phyloP scores from a whole-genome alignment of 2,888 invertebrate genomes.

The Caenorhabditis zanzibari region DNA sequence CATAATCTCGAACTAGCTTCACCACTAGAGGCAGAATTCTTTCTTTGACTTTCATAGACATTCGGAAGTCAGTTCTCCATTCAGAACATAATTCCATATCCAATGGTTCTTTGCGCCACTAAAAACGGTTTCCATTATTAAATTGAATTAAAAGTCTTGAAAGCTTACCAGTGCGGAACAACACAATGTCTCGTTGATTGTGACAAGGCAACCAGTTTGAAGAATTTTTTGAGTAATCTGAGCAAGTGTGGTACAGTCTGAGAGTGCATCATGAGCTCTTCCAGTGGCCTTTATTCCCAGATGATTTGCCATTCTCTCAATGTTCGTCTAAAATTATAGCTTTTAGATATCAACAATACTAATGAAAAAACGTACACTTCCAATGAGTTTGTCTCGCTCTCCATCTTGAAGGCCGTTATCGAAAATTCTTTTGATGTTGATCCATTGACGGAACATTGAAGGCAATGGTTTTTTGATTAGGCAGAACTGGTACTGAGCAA shows the following conservation, averaged over 20 bases:
- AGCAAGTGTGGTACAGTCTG: slow-evolving; percentile 21
- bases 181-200: slow-evolving; percentile 41
- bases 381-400: slow-evolving; percentile 22
- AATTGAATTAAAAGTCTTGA: not conserved
- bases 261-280: slow-evolving; percentile 28
- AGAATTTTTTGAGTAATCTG: slow-evolving; percentile 27
- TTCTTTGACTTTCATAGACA: slow-evolving; percentile 9
- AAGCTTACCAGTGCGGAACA: slow-evolving; percentile 14
- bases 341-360: no score
- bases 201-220: not conserved
- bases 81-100: not conserved
- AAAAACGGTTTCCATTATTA: not conserved
- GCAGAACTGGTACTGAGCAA: slow-evolving; percentile 3
- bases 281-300: not conserved
- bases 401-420: not conserved
- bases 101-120: slow-evolving; percentile 39
- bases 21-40: slow-evolving; percentile 27
- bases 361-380: slow-evolving; percentile 13
- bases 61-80: slow-evolving; percentile 38
- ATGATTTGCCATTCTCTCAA: slow-evolving; percentile 38
- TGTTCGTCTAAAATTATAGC: slow-evolving; percentile 18
- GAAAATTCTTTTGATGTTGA: not conserved
- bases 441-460: not conserved
- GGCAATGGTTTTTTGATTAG: not conserved
- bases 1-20: slow-evolving; percentile 1